These are phyloP conservation scores for Pelodytes ibericus DNA, from an alignment of 2,797 vertebrate species.

Conservation along the genomic window DNA sequence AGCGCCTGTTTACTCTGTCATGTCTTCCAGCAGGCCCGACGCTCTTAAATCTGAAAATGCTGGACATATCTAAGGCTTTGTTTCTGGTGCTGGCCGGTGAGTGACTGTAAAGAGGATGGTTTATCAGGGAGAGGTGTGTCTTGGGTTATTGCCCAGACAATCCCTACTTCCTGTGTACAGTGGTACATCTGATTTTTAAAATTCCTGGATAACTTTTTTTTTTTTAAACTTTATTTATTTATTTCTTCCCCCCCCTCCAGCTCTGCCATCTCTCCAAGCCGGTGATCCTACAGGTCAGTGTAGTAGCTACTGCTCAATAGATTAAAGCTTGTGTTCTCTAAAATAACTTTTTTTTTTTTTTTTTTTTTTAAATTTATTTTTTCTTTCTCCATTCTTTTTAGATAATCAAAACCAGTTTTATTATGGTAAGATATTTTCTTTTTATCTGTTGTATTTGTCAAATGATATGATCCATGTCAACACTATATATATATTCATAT, in stretches of 20 bases:
- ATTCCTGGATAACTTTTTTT: no score
- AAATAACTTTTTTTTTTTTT: background rate
- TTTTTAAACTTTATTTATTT: no score
- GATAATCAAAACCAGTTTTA: background rate
- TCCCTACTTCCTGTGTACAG: no score
- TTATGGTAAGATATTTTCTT: conserved; percentile 21
- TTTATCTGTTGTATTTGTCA: no score
- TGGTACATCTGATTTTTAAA: no score
- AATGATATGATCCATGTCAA: no score
- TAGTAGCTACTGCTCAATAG: background rate
- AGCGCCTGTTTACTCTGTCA: conserved; percentile 2
- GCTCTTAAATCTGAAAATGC: conserved; percentile 23
- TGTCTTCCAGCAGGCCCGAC: background rate
- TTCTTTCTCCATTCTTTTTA: background rate
- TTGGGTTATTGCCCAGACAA: no score
- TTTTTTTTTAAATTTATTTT: no score
- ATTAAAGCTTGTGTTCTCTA: background rate
- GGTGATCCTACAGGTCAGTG: conserved; percentile 1
- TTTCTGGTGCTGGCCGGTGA: conserved; percentile 43
- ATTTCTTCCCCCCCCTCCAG: conserved; percentile 10
- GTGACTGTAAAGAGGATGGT: no score
- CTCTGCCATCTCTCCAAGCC: conserved; percentile 11
- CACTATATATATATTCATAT: no score
- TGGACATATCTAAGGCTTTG: background rate
- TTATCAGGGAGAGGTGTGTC: no score